A percentile compares a stretch with the other conserved stretches of the same genome.
phyloP scores from a whole-genome alignment of 2,113 vertebrate species.

The Ceuthmochares aereus region DNA sequence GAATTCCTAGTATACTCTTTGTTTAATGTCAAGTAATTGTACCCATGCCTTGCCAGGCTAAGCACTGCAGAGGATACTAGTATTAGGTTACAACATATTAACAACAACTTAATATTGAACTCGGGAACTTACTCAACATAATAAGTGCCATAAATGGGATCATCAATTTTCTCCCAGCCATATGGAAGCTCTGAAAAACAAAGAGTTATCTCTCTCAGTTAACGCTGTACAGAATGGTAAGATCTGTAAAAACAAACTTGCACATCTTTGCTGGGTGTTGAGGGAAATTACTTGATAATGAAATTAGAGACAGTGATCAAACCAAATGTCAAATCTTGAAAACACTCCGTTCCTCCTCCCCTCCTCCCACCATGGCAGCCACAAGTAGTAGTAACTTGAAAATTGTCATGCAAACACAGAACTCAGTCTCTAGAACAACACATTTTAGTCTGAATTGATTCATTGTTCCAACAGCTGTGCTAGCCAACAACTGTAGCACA shows the following conservation, averaged over 20 bases:
- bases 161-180: conserved; percentile 99
- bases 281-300: not conserved
- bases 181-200: conserved; percentile 97
- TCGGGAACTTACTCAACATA: conserved; percentile 97
- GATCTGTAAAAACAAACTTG: conserved; percentile 40
- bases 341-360: not conserved
- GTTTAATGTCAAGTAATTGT: conserved; percentile 7
- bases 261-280: conserved; percentile 14
- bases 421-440: not conserved
- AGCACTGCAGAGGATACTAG: conserved; percentile 37
- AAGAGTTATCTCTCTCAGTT: conserved; percentile 74
- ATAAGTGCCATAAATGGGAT: conserved; percentile 99
- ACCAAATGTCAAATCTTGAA: conserved; percentile 40
- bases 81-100: conserved; percentile 54
- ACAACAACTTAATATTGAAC: conserved; percentile 77
- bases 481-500: not conserved
- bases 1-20: conserved; percentile 12
- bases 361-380: not conserved
- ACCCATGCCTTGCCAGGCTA: not conserved
- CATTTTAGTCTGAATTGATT: conserved; percentile 7
- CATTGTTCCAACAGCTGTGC: not conserved
- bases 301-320: conserved; percentile 34
- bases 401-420: conserved; percentile 41
- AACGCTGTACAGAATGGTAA: conserved; percentile 56
- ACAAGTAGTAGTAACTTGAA: conserved; percentile 25